Evolutionary conservation across 2,888 invertebrate species (phyloP).

Genomic region (Ferrisia virgata): DNA sequence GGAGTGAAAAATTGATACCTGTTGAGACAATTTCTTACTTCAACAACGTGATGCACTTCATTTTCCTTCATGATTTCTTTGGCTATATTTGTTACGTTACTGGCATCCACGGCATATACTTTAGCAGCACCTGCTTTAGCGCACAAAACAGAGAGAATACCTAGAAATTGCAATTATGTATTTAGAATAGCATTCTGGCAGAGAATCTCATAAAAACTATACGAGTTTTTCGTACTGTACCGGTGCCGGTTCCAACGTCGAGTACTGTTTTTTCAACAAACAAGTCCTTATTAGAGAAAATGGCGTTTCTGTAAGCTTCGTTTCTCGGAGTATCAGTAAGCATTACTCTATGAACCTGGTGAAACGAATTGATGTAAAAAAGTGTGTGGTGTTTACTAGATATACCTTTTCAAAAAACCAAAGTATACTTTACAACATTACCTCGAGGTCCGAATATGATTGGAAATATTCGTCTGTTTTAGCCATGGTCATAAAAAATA

Average conservation of each 20-base stretch:
- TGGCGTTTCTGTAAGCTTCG: constrained; percentile 75
- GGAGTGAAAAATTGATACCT: too few relatives aligned
- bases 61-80: constrained; percentile 69
- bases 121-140: constrained; percentile 85
- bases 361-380: too few relatives aligned
- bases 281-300: constrained; percentile 63
- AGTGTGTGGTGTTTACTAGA: background rate
- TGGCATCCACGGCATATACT: constrained; percentile 83
- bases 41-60: constrained; percentile 62
- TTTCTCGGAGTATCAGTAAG: constrained; percentile 73
- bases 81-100: constrained; percentile 65
- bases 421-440: constrained; percentile 53
- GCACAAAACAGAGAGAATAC: constrained; percentile 85
- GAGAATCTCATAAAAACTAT: background rate
- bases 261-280: constrained; percentile 77
- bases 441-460: constrained; percentile 74
- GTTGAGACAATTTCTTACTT: constrained; percentile 55
- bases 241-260: constrained; percentile 83
- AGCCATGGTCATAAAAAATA: constrained; percentile 48
- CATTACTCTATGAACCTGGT: constrained; percentile 77
- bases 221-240: constrained; percentile 50
- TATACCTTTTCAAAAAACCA: background rate
- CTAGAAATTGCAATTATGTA: constrained; percentile 51
- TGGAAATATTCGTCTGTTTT: constrained; percentile 61
- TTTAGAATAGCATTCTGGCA: background rate